These are phyloP conservation scores for Dissostichus mawsoni DNA, from an alignment of 2,113 vertebrate genomes.

Conservation along the genomic window DNA sequence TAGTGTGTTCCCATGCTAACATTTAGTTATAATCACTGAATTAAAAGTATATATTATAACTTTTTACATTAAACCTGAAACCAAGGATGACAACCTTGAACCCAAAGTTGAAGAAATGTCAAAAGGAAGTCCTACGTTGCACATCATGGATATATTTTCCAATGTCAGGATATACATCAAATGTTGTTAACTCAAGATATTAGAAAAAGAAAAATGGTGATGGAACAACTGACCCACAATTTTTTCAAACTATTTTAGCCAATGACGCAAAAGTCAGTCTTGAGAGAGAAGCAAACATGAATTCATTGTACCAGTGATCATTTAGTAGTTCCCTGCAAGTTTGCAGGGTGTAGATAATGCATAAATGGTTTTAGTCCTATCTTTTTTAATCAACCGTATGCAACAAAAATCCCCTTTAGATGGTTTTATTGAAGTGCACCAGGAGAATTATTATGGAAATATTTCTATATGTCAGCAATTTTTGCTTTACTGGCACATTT, in stretches of 20 bases:
- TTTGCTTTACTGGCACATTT: slow-evolving; percentile 11
- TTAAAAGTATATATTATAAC: background rate
- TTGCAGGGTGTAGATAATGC: background rate
- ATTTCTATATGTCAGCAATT: slow-evolving; percentile 38
- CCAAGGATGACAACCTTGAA: too few relatives aligned
- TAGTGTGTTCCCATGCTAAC: background rate
- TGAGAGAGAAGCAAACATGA: background rate
- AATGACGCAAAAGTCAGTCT: too few relatives aligned
- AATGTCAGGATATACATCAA: background rate
- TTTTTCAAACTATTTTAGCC: too few relatives aligned
- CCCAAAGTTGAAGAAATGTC: background rate
- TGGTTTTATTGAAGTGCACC: slow-evolving; percentile 11
- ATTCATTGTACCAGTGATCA: background rate
- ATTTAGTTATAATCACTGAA: background rate
- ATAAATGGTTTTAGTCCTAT: background rate
- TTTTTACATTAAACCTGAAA: too few relatives aligned
- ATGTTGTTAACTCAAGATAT: too few relatives aligned
- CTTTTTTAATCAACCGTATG: background rate
- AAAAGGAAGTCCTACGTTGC: background rate
- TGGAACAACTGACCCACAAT: too few relatives aligned
- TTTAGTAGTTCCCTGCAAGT: background rate
- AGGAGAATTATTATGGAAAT: slow-evolving; percentile 3
- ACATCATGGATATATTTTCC: background rate
- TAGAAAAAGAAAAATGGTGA: too few relatives aligned
- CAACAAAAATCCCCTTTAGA: background rate